Evolutionary conservation across 1,140 invertebrate species (phyloP).

Genomic region (Polyergus mexicanus): DNA sequence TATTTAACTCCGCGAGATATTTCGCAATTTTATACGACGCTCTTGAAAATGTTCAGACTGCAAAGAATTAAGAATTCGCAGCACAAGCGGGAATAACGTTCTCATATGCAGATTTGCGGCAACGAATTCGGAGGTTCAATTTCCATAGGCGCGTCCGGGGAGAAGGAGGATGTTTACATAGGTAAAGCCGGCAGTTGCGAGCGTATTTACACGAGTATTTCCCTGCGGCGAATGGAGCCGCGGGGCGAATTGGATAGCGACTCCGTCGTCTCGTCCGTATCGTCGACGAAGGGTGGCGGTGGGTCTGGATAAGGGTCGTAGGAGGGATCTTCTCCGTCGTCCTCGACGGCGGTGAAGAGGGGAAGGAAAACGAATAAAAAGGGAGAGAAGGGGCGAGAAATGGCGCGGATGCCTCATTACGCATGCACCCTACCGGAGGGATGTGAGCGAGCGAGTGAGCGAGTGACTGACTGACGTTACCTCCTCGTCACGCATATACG

Average conservation of each 20-base stretch:
- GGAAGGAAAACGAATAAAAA: slow-evolving; percentile 79
- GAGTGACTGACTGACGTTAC: slow-evolving; percentile 82
- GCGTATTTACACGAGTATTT: slow-evolving; percentile 74
- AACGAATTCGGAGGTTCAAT: slow-evolving; percentile 63
- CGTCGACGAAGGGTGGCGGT: slow-evolving; percentile 61
- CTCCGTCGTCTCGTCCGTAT: slow-evolving; percentile 55
- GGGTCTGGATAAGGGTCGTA: slow-evolving; percentile 67
- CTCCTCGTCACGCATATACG: slow-evolving; percentile 62
- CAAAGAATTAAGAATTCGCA: slow-evolving; percentile 1
- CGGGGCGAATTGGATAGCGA: slow-evolving; percentile 33
- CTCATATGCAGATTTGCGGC: slow-evolving; percentile 51
- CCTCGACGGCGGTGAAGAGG: background rate
- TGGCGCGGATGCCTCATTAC: slow-evolving; percentile 79
- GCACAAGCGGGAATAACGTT: background rate
- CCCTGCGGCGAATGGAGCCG: slow-evolving; percentile 39
- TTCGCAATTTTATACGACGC: background rate
- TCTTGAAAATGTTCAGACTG: background rate
- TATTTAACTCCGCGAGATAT: background rate
- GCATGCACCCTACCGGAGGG: slow-evolving; percentile 79
- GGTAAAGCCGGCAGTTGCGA: slow-evolving; percentile 68
- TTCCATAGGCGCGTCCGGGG: slow-evolving; percentile 52
- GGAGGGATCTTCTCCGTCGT: slow-evolving; percentile 66
- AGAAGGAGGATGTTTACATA: slow-evolving; percentile 52
- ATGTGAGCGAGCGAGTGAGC: slow-evolving; percentile 70
- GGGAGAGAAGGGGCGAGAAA: slow-evolving; percentile 71